Evolutionary conservation across 2,888 invertebrate species (phyloP), one percentile per base, ranked within the genome.

Genomic region (Metacarcinus magister): DNA sequence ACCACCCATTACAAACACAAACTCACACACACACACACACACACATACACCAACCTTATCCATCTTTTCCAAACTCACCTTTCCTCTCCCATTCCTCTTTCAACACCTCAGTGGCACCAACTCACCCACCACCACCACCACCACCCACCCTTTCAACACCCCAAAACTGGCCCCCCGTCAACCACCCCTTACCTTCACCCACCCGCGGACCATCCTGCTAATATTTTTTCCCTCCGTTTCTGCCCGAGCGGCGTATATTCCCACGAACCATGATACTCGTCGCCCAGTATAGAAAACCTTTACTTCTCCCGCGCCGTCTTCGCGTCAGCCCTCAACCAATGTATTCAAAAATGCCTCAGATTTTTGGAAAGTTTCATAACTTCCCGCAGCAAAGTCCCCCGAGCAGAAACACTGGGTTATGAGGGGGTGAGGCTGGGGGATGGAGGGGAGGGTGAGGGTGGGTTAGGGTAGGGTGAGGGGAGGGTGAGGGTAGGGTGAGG

Each of bases 311-410:
- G 75, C 54, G 23, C 1, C 94, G n/a, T 75, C 94, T 82, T 32
- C 28, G 28, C 28, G 82, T 28, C 10, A 5, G 28, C 93, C 87
- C 75, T 43, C 94, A 87, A 32, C 48, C 87, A 94, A 44, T 96
- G 96, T 96, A 96, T 96, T 96, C 96, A 96, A 96, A 96, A 96
- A 96, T 96, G 94, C 94, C 94, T 82, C 92, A 92, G 75, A 96
- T 96, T 96, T 96, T 96, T 96, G 96, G 92, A 93, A 82, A 96
- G 96, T 96, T 96, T 96, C 96, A 96, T 96, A 96, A 96, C 94
- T 96, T 96, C 67, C 44, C 94, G 48, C 75, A 23, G 94, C 91
- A 96, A 96, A 94, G 96, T 96, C 96, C 94, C 10, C 54, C 19
- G 82, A 82, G 92, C 89, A 90, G 96, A 94, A 96, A 96, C 94